Percentiles rank a stretch among this genome's conserved stretches.
These are phyloP conservation scores for Drosophila insularis DNA, from an alignment of 1,140 invertebrate species.

Conservation along the genomic window DNA sequence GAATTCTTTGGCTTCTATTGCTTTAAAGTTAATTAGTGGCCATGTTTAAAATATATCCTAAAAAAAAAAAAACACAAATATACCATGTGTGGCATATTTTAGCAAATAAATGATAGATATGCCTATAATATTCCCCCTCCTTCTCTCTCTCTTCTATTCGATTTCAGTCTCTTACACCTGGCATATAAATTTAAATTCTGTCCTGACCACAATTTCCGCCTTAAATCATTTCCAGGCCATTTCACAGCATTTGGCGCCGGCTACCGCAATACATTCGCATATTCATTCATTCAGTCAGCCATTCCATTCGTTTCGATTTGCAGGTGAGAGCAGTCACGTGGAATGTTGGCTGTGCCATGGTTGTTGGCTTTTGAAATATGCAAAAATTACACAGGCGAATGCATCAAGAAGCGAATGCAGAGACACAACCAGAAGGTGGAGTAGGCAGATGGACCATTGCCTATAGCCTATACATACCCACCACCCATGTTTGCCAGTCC, in stretches of 20 bases:
- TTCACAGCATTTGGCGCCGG: conserved; percentile 68
- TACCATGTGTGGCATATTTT: conserved; percentile 29
- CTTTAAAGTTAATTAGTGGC: conserved; percentile 77
- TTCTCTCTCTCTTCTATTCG: no score
- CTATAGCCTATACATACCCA: neutral
- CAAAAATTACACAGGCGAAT: conserved; percentile 76
- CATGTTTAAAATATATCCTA: conserved; percentile 57
- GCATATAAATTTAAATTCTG: conserved; percentile 73
- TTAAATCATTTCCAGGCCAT: conserved; percentile 81
- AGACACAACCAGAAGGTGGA: neutral
- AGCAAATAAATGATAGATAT: conserved; percentile 46
- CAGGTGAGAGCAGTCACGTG: conserved; percentile 76
- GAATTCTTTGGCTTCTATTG: conserved; percentile 19
- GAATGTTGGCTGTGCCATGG: conserved; percentile 61
- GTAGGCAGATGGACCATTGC: neutral
- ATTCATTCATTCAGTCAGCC: conserved; percentile 43
- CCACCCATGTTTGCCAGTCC: neutral
- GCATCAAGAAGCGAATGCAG: conserved; percentile 41
- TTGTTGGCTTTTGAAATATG: conserved; percentile 63
- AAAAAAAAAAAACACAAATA: neutral
- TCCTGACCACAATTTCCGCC: conserved; percentile 74
- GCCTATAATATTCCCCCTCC: neutral
- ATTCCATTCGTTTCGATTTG: conserved; percentile 65
- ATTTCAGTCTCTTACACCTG: conserved; percentile 46
- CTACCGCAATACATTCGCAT: conserved; percentile 63